Percentiles rank a stretch among this genome's conserved stretches.
phyloP scores from a whole-genome alignment of 2,797 vertebrate species.

The Rhinichthys osculus region DNA sequence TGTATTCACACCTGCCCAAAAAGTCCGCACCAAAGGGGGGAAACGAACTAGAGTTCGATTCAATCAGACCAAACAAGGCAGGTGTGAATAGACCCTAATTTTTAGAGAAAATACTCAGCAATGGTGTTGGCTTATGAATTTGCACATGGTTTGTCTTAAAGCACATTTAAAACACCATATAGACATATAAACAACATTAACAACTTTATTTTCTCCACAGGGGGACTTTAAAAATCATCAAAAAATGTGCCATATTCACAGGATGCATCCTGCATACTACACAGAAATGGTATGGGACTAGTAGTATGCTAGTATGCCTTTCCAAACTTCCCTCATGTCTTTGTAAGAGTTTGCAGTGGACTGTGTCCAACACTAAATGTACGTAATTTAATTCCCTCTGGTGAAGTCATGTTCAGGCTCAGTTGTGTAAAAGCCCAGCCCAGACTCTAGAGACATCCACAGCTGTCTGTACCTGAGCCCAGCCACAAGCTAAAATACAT shows the following conservation, averaged over 20 bases:
- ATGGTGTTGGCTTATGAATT: no score
- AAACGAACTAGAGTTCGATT: no score
- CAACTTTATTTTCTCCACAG: no score
- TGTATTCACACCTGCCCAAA: no score
- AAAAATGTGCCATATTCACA: not conserved
- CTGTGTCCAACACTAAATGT: constrained; percentile 59
- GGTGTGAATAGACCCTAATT: no score
- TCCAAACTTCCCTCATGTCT: constrained; percentile 35
- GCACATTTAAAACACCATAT: no score
- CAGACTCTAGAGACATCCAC: constrained; percentile 66
- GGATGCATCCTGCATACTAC: not conserved
- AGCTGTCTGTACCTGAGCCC: constrained; percentile 63
- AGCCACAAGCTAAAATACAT: constrained; percentile 18
- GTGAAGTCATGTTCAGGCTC: constrained; percentile 72
- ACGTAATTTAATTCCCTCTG: constrained; percentile 52
- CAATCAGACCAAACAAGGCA: no score
- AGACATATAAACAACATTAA: no score
- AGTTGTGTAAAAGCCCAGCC: constrained; percentile 70
- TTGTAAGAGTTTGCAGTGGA: constrained; percentile 51
- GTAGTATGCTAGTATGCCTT: not conserved
- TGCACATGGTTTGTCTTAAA: no score
- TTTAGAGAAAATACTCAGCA: no score
- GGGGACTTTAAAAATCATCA: no score
- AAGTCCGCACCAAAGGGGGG: no score
- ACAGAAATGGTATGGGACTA: not conserved